Percentiles rank a stretch among this genome's conserved stretches.
These are phyloP conservation scores for Gopherus flavomarginatus DNA, from an alignment of 2,113 vertebrate species.

Conservation along the genomic window DNA sequence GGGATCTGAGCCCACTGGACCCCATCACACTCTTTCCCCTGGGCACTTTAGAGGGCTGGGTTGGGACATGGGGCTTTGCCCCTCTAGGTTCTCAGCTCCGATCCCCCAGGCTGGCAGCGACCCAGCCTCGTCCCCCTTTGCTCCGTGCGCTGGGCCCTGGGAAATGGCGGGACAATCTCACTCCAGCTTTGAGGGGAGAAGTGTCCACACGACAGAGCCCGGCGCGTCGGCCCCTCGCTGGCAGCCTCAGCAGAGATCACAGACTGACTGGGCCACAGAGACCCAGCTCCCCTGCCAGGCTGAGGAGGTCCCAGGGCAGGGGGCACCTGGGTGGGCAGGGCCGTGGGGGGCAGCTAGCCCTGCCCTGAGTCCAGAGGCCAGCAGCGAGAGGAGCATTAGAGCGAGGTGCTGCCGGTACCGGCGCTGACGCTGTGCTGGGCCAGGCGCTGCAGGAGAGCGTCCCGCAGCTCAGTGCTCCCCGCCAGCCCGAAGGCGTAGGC, in stretches of 20 bases:
- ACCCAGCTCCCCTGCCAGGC: neutral
- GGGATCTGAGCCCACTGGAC: neutral
- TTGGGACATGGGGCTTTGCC: neutral
- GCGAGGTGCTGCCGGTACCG: slow-evolving; percentile 11
- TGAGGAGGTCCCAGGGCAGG: neutral
- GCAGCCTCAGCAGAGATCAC: neutral
- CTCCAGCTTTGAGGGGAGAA: neutral
- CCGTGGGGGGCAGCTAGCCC: rapidly evolving
- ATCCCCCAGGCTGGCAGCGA: neutral
- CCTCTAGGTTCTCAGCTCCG: neutral
- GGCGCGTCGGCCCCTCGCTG: neutral
- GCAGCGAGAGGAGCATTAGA: neutral
- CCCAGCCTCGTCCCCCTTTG: neutral
- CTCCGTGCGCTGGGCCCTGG: neutral
- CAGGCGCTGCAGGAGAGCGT: neutral
- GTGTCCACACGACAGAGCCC: neutral
- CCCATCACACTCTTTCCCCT: neutral
- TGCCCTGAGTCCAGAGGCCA: rapidly evolving
- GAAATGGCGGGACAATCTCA: neutral
- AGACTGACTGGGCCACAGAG: rapidly evolving
- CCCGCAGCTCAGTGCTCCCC: neutral
- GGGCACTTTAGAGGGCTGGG: neutral
- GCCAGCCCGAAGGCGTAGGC: slow-evolving; percentile 49
- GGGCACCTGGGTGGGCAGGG: neutral
- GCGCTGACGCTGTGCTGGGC: neutral